phyloP scores from a whole-genome alignment of 1,140 invertebrate genomes.

The Leptinotarsa defecta region DNA sequence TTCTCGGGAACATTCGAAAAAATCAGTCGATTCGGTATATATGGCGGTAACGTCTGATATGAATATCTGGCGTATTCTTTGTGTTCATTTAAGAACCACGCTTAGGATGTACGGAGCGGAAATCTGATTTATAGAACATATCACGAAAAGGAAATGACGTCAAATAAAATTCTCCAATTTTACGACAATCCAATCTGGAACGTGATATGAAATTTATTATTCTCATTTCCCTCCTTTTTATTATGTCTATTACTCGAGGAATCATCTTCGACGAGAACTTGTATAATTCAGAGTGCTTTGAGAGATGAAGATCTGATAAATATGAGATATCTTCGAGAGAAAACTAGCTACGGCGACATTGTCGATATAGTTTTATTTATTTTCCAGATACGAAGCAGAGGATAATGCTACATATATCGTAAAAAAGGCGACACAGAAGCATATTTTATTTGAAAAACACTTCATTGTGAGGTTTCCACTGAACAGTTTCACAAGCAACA shows the following conservation, averaged over 20 bases:
- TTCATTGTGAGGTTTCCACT: no score
- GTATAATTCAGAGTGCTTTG: background rate
- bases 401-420: no score
- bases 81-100: constrained; percentile 11
- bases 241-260: constrained; percentile 1
- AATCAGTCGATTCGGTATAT: background rate
- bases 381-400: no score
- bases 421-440: no score
- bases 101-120: constrained; percentile 14
- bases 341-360: no score
- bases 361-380: no score
- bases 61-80: background rate
- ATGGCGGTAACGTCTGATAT: background rate
- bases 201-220: constrained; percentile 25
- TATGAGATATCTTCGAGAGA: no score
- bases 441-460: no score
- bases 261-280: background rate
- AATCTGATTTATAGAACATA: constrained; percentile 19
- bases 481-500: no score
- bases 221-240: constrained; percentile 24
- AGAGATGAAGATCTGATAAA: no score
- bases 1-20: no score
- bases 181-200: constrained; percentile 23
- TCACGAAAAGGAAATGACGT: constrained; percentile 7
- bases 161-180: constrained; percentile 25